Conservation (phyloP, 1,140 invertebrate genomes). For the Planococcus citri region DNA sequence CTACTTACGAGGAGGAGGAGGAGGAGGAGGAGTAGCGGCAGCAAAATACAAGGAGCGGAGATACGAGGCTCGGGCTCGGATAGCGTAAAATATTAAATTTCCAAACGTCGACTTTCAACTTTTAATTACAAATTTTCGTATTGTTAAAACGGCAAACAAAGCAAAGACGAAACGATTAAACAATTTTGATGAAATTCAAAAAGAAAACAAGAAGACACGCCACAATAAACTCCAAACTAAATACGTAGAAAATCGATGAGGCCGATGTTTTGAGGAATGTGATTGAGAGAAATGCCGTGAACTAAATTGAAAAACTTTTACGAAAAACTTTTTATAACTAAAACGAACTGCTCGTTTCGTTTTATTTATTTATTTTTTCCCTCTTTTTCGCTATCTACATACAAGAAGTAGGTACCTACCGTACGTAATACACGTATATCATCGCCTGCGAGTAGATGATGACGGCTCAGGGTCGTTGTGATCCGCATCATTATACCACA, state of each 20-base stretch:
- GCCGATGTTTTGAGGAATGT: conserved; percentile 12
- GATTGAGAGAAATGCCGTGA: conserved; percentile 10
- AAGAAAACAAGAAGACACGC: conserved; percentile 11
- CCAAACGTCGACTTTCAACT: no score
- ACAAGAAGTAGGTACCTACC: no score
- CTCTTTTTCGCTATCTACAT: neutral
- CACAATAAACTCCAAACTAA: conserved; percentile 13
- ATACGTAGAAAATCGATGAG: conserved; percentile 15
- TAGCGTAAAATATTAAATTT: no score
- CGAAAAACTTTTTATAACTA: conserved; percentile 1
- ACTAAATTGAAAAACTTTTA: conserved; percentile 19
- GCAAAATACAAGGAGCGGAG: no score
- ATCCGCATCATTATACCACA: no score
- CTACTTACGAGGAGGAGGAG: no score
- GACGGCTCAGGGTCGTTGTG: no score
- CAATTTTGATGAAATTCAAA: conserved; percentile 14
- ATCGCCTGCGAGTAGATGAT: no score
- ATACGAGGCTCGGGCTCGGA: no score
- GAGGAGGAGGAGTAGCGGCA: no score
- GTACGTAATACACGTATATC: no score
- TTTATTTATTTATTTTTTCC: conserved; percentile 10
- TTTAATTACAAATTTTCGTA: neutral
- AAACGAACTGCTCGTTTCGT: neutral
- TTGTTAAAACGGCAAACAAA: neutral
- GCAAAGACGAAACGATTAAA: conserved; percentile 5